A percentile compares a stretch with the other conserved stretches of the same genome.
Conservation (phyloP, 2,113 vertebrate species). For the Perca fluviatilis region DNA sequence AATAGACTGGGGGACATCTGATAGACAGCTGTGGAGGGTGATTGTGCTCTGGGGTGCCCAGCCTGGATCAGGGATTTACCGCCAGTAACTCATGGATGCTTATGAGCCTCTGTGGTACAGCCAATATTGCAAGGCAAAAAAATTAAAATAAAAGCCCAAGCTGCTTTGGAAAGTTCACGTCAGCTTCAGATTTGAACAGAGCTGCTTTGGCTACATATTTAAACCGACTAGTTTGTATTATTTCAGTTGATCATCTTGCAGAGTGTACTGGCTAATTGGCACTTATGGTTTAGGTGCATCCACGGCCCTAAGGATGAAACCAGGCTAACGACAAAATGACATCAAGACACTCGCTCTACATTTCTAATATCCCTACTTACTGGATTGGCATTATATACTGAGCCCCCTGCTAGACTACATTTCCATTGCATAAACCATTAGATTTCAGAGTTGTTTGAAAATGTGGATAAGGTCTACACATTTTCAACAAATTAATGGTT, state of each 20-base stretch:
- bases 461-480: neutral
- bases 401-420: neutral
- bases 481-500: neutral
- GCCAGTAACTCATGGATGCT: constrained; percentile 48
- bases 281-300: neutral
- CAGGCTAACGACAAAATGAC: neutral
- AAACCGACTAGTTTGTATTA: neutral
- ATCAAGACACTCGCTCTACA: neutral
- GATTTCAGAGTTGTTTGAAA: neutral
- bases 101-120: constrained; percentile 44
- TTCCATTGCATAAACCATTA: neutral
- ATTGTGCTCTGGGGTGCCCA: constrained; percentile 56
- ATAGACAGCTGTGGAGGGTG: constrained; percentile 72
- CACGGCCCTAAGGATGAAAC: neutral
- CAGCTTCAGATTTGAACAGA: constrained; percentile 25
- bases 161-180: constrained; percentile 50
- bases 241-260: constrained; percentile 9
- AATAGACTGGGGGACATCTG: constrained; percentile 77
- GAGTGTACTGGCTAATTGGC: neutral
- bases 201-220: constrained; percentile 8
- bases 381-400: neutral
- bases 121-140: constrained; percentile 55
- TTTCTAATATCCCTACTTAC: neutral
- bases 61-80: constrained; percentile 61
- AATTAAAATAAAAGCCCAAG: neutral